phyloP scores from a whole-genome alignment of 92 coral and sea anemone genomes.

The Palythoa heliodiscus region DNA sequence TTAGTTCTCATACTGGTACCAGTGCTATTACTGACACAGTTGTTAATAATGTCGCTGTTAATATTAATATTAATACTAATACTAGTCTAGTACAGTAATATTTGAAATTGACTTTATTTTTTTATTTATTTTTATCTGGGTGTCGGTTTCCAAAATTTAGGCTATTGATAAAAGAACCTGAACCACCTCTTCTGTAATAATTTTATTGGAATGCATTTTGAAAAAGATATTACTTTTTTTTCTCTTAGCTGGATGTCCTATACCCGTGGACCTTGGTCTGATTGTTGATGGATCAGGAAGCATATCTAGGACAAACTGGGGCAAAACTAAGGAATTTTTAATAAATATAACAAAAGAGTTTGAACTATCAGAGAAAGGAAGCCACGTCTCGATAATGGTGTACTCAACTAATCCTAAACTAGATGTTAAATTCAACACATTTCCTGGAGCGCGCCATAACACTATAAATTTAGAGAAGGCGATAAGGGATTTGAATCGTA shows the following conservation, averaged over 20 bases:
- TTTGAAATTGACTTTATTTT: too few species aligned
- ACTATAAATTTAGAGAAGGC: not conserved
- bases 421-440: slow-evolving; percentile 21
- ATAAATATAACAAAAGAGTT: not conserved
- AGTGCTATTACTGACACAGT: too few species aligned
- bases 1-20: too few species aligned
- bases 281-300: slow-evolving; percentile 20
- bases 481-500: not conserved
- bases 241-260: slow-evolving; percentile 3
- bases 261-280: slow-evolving; percentile 14
- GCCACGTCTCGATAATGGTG: slow-evolving; percentile 15
- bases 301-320: not conserved
- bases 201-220: too few species aligned
- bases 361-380: slow-evolving; percentile 19
- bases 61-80: too few species aligned
- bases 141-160: too few species aligned
- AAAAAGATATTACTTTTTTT: not conserved
- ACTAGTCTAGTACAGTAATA: too few species aligned
- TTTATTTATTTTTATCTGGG: too few species aligned
- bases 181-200: too few species aligned
- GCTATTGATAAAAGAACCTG: too few species aligned
- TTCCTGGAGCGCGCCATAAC: not conserved
- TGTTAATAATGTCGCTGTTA: too few species aligned
- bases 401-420: not conserved
- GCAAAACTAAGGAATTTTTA: not conserved